phyloP scores from a whole-genome alignment of 2,113 vertebrate genomes.

The Trinectes maculatus region DNA sequence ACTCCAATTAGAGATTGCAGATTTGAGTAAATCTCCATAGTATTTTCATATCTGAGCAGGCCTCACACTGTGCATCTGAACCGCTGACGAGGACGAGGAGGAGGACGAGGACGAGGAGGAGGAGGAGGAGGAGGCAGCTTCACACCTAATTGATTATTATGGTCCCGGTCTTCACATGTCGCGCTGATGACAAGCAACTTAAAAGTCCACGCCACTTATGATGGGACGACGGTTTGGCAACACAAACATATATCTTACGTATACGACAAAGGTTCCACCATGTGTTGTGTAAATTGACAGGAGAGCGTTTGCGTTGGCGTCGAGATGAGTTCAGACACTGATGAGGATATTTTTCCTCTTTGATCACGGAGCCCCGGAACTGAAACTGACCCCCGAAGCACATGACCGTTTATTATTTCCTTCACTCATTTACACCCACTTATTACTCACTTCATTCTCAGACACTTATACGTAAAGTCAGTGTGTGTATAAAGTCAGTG shows the following conservation, averaged over 20 bases:
- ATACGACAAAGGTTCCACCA: conserved; percentile 33
- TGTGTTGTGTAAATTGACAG: conserved; percentile 23
- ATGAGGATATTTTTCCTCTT: neutral
- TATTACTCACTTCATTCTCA: too few relatives aligned
- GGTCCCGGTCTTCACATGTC: conserved; percentile 66
- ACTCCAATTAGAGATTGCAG: conserved; percentile 81
- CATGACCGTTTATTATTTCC: too few relatives aligned
- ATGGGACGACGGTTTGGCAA: conserved; percentile 45
- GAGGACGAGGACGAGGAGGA: conserved; percentile 55
- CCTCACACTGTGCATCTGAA: conserved; percentile 64
- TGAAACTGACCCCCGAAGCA: conserved; percentile 1
- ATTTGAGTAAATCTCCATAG: conserved; percentile 75
- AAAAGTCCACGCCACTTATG: conserved; percentile 71
- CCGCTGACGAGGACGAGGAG: conserved; percentile 48
- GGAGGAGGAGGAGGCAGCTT: conserved; percentile 49
- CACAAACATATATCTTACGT: conserved; percentile 45
- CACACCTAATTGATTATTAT: conserved; percentile 73
- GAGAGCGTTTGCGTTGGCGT: conserved; percentile 19
- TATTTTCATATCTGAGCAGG: conserved; percentile 75
- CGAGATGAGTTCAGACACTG: neutral
- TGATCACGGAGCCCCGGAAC: neutral
- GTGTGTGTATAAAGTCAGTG: too few relatives aligned
- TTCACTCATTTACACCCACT: too few relatives aligned
- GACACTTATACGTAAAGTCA: too few relatives aligned
- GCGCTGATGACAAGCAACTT: conserved; percentile 72